phyloP scores from a whole-genome alignment of 1,140 invertebrate species.

The Drosophila fuyamai region DNA sequence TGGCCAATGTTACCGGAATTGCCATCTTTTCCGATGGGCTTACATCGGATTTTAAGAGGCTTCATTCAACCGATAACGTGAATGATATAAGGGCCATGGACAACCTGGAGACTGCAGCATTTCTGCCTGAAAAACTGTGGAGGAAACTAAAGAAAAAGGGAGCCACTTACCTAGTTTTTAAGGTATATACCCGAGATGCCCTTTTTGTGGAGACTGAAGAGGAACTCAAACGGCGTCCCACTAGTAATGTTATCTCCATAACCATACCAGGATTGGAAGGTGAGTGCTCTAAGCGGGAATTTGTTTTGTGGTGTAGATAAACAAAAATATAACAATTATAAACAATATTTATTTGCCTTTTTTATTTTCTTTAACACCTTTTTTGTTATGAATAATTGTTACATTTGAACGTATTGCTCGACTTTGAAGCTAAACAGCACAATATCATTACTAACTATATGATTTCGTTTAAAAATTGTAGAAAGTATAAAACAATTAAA shows the following conservation, averaged over 20 bases:
- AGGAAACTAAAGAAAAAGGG: not conserved
- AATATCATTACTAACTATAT: too few relatives aligned
- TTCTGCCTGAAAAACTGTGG: conserved; percentile 60
- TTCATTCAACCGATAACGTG: conserved; percentile 43
- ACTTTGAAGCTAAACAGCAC: too few relatives aligned
- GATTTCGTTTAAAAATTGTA: too few relatives aligned
- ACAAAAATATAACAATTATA: too few relatives aligned
- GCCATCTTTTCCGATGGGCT: conserved; percentile 39
- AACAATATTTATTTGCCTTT: too few relatives aligned
- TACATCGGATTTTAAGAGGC: not conserved
- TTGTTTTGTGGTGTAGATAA: too few relatives aligned
- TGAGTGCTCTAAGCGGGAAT: conserved; percentile 20
- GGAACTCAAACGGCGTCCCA: conserved; percentile 30
- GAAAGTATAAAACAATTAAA: too few relatives aligned
- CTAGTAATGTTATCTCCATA: conserved; percentile 70
- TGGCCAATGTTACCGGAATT: conserved; percentile 66
- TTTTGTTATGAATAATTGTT: not conserved
- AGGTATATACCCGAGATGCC: conserved; percentile 68
- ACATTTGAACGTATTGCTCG: not conserved
- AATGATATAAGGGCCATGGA: conserved; percentile 28
- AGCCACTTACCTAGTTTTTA: conserved; percentile 57
- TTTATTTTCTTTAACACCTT: not conserved
- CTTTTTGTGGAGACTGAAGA: conserved; percentile 68
- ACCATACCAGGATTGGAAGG: conserved; percentile 66
- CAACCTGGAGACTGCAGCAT: conserved; percentile 58